Evolutionary conservation across 2,113 vertebrate genomes (phyloP).

Genomic region (Periophthalmus modestus): DNA sequence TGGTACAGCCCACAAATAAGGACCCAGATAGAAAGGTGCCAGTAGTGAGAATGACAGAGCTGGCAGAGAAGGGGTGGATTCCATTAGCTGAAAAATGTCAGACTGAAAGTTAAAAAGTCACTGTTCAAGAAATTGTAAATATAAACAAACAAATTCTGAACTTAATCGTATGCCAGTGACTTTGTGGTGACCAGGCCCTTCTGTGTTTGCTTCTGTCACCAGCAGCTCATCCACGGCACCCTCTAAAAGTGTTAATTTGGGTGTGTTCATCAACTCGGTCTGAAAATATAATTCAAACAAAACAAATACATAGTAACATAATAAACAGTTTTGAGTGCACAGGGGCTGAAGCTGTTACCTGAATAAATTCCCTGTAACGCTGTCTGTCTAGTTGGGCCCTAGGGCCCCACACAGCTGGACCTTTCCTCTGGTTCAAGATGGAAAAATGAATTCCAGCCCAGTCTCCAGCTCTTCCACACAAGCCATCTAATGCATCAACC

Average conservation of each 20-base stretch:
- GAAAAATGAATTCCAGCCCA: constrained; percentile 91
- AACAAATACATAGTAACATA: neutral
- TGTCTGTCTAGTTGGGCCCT: constrained; percentile 91
- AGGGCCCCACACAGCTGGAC: constrained; percentile 94
- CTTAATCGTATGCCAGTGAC: constrained; percentile 85
- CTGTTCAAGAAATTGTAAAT: neutral
- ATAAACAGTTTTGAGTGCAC: neutral
- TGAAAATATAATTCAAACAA: constrained; percentile 52
- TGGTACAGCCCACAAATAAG: constrained; percentile 83
- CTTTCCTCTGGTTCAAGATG: constrained; percentile 90
- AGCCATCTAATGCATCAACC: constrained; percentile 90
- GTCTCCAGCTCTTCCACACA: constrained; percentile 90
- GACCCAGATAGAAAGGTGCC: constrained; percentile 91
- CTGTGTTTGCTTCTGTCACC: constrained; percentile 77
- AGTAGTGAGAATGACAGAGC: constrained; percentile 87
- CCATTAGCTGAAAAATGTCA: constrained; percentile 72
- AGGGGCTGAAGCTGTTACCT: constrained; percentile 73
- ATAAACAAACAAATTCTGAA: constrained; percentile 50
- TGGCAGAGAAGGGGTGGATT: constrained; percentile 66
- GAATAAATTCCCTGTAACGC: constrained; percentile 86
- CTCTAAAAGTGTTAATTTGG: constrained; percentile 84
- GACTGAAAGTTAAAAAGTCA: neutral
- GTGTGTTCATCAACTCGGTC: constrained; percentile 86
- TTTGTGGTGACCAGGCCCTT: constrained; percentile 76
- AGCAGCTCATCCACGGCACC: constrained; percentile 90